These are phyloP conservation scores for Forbesichthys agassizii DNA, from an alignment of 2,113 vertebrate species.

Conservation along the genomic window DNA sequence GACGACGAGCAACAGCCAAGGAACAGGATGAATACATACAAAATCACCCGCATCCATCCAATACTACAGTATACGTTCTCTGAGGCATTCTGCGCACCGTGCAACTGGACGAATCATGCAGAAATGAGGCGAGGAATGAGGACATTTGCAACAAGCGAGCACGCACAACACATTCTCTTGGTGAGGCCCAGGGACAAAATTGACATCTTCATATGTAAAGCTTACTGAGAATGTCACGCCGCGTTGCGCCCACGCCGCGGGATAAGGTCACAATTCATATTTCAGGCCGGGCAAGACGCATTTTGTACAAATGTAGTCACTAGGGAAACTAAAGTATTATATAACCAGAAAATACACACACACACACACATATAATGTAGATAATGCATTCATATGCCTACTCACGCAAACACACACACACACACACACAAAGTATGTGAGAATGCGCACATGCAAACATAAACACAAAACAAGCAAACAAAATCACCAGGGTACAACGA, in stretches of 20 bases:
- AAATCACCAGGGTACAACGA: too few relatives aligned
- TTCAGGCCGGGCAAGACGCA: slow-evolving; percentile 14
- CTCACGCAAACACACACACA: not conserved
- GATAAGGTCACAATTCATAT: slow-evolving; percentile 15
- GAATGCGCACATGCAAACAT: not conserved
- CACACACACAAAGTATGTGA: not conserved
- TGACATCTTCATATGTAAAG: slow-evolving; percentile 17
- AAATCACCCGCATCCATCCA: not conserved
- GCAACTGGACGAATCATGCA: slow-evolving; percentile 31
- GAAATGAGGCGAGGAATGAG: slow-evolving; percentile 3
- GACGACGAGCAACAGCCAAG: slow-evolving; percentile 8
- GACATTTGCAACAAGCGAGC: not conserved
- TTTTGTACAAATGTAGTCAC: not conserved
- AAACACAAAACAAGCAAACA: not conserved
- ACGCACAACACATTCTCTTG: not conserved
- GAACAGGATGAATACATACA: not conserved
- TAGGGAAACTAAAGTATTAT: not conserved
- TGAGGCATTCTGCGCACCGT: not conserved
- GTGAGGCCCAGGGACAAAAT: not conserved
- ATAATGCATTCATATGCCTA: not conserved
- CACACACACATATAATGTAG: too few relatives aligned
- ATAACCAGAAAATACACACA: not conserved
- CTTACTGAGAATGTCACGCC: not conserved
- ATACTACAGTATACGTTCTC: not conserved
- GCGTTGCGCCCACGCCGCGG: slow-evolving; percentile 15